A percentile compares a stretch with the other conserved stretches of the same genome.
phyloP scores from a whole-genome alignment of 2,113 vertebrate species.

The Hepsetus odoe region DNA sequence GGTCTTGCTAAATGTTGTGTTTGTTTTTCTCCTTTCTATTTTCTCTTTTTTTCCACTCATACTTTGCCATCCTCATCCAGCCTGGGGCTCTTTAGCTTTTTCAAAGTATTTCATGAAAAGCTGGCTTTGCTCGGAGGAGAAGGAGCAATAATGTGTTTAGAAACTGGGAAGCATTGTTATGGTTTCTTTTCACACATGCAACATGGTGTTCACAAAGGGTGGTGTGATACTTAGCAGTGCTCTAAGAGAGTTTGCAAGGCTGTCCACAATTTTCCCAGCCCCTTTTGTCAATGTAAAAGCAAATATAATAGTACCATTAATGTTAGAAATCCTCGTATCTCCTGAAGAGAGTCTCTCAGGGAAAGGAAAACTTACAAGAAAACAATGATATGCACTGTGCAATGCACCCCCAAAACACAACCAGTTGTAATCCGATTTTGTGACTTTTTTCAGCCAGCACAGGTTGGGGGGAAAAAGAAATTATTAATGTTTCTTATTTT shows the following conservation, averaged over 20 bases:
- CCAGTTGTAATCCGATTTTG: slow-evolving; percentile 61
- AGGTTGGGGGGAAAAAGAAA: slow-evolving; percentile 72
- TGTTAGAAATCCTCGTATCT: too few relatives aligned
- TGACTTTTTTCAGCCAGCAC: slow-evolving; percentile 67
- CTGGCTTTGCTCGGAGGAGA: slow-evolving; percentile 52
- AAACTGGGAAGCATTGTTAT: not conserved
- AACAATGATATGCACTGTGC: slow-evolving; percentile 48
- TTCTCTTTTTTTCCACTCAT: slow-evolving; percentile 57
- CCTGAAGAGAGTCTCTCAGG: too few relatives aligned
- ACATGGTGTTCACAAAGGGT: not conserved
- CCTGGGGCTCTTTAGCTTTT: slow-evolving; percentile 60
- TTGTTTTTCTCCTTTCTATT: slow-evolving; percentile 26
- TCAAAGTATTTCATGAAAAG: slow-evolving; percentile 61
- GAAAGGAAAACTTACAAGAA: too few relatives aligned
- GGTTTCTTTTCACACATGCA: not conserved
- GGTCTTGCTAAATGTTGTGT: not conserved
- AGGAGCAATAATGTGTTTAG: slow-evolving; percentile 32
- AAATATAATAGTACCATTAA: too few relatives aligned
- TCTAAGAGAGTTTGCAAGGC: slow-evolving; percentile 12
- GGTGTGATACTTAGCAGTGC: not conserved
- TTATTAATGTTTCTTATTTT: slow-evolving; percentile 80
- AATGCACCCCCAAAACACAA: slow-evolving; percentile 54
- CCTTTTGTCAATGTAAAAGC: too few relatives aligned
- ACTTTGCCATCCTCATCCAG: slow-evolving; percentile 67
- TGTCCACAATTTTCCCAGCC: not conserved